These are phyloP conservation scores for Cricetomys ansorgei DNA, from an alignment of 2,113 vertebrate genomes.

Conservation along the genomic window DNA sequence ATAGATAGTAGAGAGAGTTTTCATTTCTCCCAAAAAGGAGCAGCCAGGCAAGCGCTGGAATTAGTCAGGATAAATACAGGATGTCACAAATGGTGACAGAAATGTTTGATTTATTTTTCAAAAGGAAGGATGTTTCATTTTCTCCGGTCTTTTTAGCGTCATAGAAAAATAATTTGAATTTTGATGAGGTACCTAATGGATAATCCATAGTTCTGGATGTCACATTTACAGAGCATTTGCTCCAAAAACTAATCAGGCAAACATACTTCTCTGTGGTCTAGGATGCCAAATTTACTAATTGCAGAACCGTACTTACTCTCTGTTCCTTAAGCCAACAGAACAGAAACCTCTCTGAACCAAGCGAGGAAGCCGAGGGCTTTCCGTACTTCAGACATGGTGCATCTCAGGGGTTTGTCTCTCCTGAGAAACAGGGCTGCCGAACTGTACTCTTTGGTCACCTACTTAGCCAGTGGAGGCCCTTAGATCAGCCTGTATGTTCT, in stretches of 20 bases:
- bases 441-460: not conserved
- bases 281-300: not conserved
- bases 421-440: not conserved
- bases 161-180: not conserved
- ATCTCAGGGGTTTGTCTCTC: not conserved
- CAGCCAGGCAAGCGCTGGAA: not conserved
- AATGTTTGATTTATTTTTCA: not conserved
- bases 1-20: slow-evolving; percentile 31
- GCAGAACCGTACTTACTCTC: not conserved
- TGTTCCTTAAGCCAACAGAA: not conserved
- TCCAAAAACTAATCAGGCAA: not conserved
- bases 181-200: not conserved
- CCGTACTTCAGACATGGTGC: too few species aligned
- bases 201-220: not conserved
- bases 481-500: not conserved
- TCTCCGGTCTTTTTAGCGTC: not conserved
- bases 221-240: not conserved
- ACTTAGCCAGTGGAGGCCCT: not conserved
- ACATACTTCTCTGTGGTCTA: not conserved
- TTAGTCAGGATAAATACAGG: not conserved
- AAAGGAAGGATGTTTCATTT: not conserved
- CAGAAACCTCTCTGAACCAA: not conserved
- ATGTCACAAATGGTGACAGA: not conserved
- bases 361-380: not conserved
- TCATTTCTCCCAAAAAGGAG: not conserved